Base-by-base conservation (phyloP, 1,140 invertebrate genomes). In the Drosophila carrolli region DNA sequence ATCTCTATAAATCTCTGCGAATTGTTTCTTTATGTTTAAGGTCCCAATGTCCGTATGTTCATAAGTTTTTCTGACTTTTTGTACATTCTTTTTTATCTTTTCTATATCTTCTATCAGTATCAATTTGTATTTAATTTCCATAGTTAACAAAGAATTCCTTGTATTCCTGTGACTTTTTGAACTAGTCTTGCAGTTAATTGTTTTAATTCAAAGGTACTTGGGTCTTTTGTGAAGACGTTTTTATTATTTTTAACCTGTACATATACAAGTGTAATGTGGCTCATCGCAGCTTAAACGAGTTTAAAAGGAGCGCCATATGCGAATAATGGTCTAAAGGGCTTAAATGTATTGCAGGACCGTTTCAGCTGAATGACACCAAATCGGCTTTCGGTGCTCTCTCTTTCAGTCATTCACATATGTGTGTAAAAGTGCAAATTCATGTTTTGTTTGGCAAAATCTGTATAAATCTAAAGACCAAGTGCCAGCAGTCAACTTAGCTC, bases 401-500 rank as follows among this genome's bases (percentile, higher is more conserved):
- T 38, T 66, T 53, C 29, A 44, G 19, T 1, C 38, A 27, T 8
- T 44, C 56, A 43, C 47, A 51, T n/a, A 32, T 70, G 47, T 59
- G 56, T 50, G 71, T 89, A 71, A 84, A 89, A 89, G 84, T 89
- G 84, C 84, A 84, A 82, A 89, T 78, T 89, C 84, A 89, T 89
- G 84, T 89, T 89, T 75, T 84, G 84, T 84, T 89, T 84, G 84
- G 81, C 84, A 75, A 89, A 89, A 89, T 89, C 84, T 88, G 84
- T 89, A 81, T 90, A 89, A 89, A 89, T 78, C 84, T 81, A 89
- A 89, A 89, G 80, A 78, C 80, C 71, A 71, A 88, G 73, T 83
- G 72, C 72, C 75, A 62, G 72, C 81, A 85, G 67, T 78, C 67
- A 61, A 65, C 75, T 57, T 41, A 29, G 66, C 61, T 50, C 50